A percentile compares a stretch with the other conserved stretches of the same genome.
phyloP scores from a whole-genome alignment of 1,140 invertebrate genomes.

The Pollicipes pollicipes region DNA sequence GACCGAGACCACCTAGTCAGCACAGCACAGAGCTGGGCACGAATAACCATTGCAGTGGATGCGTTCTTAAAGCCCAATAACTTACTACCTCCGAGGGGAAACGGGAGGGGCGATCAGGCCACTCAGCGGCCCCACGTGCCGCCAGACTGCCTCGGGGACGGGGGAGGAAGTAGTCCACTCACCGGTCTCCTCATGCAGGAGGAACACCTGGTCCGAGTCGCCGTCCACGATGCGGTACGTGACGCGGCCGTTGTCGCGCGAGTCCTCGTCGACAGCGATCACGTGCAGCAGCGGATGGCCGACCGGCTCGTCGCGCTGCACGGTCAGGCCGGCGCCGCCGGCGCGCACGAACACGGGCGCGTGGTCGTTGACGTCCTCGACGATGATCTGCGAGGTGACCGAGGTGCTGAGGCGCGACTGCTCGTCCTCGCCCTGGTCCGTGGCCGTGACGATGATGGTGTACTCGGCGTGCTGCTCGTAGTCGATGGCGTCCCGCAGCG shows the following conservation, averaged over 20 bases:
- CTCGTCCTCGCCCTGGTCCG: constrained; percentile 32
- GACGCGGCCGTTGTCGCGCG: constrained; percentile 68
- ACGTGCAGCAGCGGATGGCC: constrained; percentile 51
- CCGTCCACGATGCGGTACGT: constrained; percentile 53
- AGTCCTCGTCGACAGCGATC: constrained; percentile 67
- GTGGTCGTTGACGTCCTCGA: constrained; percentile 77
- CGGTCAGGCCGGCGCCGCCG: constrained; percentile 10
- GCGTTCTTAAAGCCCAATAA: no score
- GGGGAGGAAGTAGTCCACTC: no score
- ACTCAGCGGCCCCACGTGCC: no score
- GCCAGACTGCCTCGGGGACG: no score
- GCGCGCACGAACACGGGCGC: constrained; percentile 57
- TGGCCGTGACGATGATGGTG: constrained; percentile 59
- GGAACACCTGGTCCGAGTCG: constrained; percentile 27
- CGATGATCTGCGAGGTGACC: constrained; percentile 57
- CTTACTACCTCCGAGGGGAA: no score
- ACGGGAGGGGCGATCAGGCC: no score
- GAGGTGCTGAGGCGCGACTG: constrained; percentile 40
- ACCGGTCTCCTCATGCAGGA: background rate
- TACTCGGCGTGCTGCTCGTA: constrained; percentile 61
- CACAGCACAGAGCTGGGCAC: no score
- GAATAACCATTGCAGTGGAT: no score
- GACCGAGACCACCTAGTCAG: no score
- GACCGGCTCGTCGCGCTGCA: constrained; percentile 34
- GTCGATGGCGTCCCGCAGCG: constrained; percentile 50